Base-by-base conservation (phyloP, 2,888 invertebrate genomes). In the Drosophila histrio region DNA sequence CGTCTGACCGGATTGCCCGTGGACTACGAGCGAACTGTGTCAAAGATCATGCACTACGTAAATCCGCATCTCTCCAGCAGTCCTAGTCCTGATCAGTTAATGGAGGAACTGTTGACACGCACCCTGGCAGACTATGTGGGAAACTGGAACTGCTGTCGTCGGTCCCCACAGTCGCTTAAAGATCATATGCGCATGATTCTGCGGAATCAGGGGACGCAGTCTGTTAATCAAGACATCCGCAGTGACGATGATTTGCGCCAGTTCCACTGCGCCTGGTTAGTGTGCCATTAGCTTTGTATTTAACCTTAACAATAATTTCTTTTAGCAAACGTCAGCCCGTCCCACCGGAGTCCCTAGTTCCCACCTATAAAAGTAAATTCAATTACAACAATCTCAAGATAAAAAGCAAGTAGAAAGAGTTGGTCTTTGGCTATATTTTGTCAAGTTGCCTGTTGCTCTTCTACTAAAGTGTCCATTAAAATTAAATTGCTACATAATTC, bases 21-120 rank as follows among this genome's bases (percentile, higher is more conserved):
- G 13, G 85, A 77, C 30, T 84, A 84, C 26, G 81, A 84, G 41
- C 66, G 43, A 1, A 88, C 70, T 0, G 87, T 88, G 6, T 54
- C 68, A 2, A 59, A 38, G 9, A 75, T 84, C 8, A 88, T 84
- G 87, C 57, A 54, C 21, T 77, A 75, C 17, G 88, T 84, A 0
- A 84, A 84, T 49, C 83, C 83, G 0, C 56, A 79, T 8, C 38
- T 75, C 6, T n/a, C 21, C 0, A 26, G 7, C 0, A 36, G 22
- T 17, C 58, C 43, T 4, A 47, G 21, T 6, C 19, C 65, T 4
- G 81, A 84, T 1, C 39, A 50, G 30, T 1, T 47, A 7, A n/a
- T 72, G n/a, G 66, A 69, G 26, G 41, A 64, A 1, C 9, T 69
- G 28, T 13, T 84, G 13, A 34, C 66, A 1, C 36, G 50, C 0